Base-by-base conservation (phyloP, 1,140 invertebrate species). In the Harpegnathos saltator region DNA sequence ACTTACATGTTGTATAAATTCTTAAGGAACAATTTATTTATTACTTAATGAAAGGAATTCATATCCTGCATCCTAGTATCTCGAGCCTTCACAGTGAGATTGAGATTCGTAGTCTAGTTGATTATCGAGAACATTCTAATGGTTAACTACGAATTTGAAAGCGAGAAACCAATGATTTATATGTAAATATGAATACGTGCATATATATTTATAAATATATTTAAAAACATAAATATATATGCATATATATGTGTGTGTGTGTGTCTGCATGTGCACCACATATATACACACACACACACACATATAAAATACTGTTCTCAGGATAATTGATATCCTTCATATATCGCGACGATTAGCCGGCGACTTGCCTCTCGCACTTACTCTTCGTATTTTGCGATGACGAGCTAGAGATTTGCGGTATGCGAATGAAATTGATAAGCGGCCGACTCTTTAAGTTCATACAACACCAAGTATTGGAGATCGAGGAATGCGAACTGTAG, bases 1-100 rank as follows among this genome's bases (percentile, higher is more conserved):
- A 82, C 69, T 74, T 54, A 82, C 69, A 74, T 74, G 56, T 44
- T 24, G 56, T 52, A 22, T 44, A 73, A 22, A 17, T 74, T 62
- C 38, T 15, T 73, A 82, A 50, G 5, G 11, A 59, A 38, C 50
- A n/a, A 52, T n/a, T 72, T 58, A 22, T 19, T 26, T 77, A 54
- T 56, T 38, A 77, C 3, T 77, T 54, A 66, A 62, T 11, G 2
- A 9, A 29, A 77, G 61, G 73, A 77, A 77, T 48, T 66, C 19
- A 14, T 62, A 12, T 63, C 26, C 44, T 29, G 50, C 19, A 19
- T 29, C n/a, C 50, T 24, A 12, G 59, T 44, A 44, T 11, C 38
- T 44, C 44, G 44, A 33, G 24, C 44, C 52, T 17, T 29, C 61
- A 38, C 1, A 19, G 9, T 15, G 44, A 52, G 4, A 29, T 12